Conservation (phyloP, 2,797 vertebrate species). For the Anguilla pacifica region DNA sequence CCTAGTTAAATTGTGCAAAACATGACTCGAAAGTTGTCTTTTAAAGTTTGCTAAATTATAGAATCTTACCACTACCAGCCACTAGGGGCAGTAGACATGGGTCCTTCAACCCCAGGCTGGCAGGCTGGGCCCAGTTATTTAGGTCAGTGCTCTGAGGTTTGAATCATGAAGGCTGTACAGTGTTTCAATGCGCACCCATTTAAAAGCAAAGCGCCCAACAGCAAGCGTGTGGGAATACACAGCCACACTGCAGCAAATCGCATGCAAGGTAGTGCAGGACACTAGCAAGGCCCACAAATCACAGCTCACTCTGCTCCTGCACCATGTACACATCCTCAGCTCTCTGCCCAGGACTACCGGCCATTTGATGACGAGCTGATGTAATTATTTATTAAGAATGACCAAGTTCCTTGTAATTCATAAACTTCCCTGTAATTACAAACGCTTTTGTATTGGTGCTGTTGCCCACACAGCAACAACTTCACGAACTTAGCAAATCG, state of each 20-base stretch:
- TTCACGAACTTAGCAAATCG: neutral
- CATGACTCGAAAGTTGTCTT: no score
- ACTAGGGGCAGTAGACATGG: no score
- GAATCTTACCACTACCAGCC: no score
- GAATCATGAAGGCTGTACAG: neutral
- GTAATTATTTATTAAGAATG: neutral
- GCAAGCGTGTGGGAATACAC: neutral
- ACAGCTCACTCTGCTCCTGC: neutral
- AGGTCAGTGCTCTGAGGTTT: neutral
- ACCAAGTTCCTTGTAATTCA: neutral
- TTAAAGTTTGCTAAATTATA: no score
- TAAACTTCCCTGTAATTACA: neutral
- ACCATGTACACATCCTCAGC: neutral
- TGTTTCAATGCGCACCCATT: neutral
- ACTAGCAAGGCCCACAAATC: neutral
- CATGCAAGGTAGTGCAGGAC: neutral
- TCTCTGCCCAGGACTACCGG: neutral
- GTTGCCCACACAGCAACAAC: neutral
- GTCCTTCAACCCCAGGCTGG: neutral
- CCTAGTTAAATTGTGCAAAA: no score
- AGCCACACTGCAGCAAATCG: neutral
- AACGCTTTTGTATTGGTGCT: neutral
- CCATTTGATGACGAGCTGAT: neutral
- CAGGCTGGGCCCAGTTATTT: neutral
- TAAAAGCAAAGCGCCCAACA: neutral